Base-by-base conservation (phyloP, 1,140 invertebrate species). In the Choristoneura fumiferana region DNA sequence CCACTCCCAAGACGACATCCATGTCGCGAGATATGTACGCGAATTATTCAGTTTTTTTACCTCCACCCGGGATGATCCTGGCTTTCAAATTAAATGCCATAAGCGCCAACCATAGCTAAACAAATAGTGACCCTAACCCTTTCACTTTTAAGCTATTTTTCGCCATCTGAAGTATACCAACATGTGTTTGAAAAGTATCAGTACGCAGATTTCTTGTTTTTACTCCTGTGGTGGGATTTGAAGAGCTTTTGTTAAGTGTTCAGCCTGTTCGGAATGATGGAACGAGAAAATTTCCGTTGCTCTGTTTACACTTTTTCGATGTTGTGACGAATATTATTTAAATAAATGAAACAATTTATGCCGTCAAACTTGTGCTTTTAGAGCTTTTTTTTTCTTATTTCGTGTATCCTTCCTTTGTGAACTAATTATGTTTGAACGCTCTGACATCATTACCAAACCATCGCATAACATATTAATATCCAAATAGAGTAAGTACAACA, bases 31-130 rank as follows among this genome's bases (percentile, higher is more conserved):
- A 81, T 78, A 71, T 83, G 75, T 78, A 78, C 67, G 71, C 69
- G 74, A 78, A 83, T 84, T 79, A 84, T 81, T 80, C 77, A 78
- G 72, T 82, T 81, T 83, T n/a, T 81, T 79, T 75, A 80, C 69
- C 73, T 71, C 69, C 71, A 66, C 69, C 63, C 53, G 49, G 65
- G 69, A 79, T 76, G 60, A 78, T 75, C 62, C 55, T 39, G 63
- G 57, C 55, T 58, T 35, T 55, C 36, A 54, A 57, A 35, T 63
- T 40, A 67, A 68, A 61, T 55, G 63, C 61, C 67, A 55, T 61
- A 80, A 73, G 67, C 29, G 40, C 54, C 53, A 54, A 22, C 13
- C 33, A 10, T 10, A 1, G 9, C 5, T 4, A 52, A 54, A 33
- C 5, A 13, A 17, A 69, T 68, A 61, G 53, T 17, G 49, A 68